Base-by-base conservation (phyloP, 2,113 vertebrate species). In the Hyperopisus bebe region DNA sequence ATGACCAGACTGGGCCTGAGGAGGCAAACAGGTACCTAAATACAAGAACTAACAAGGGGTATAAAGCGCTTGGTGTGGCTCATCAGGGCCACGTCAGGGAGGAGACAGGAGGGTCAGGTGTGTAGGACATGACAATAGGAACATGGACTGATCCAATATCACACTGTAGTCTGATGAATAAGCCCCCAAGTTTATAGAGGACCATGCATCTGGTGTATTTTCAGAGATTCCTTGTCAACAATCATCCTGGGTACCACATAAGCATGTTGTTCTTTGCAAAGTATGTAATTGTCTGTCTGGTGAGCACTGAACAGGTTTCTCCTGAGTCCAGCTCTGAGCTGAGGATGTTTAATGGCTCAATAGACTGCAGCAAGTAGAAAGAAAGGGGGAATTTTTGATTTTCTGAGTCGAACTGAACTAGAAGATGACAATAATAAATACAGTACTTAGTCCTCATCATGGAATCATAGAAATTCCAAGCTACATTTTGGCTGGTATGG, bases 181-280 rank as follows among this genome's bases (percentile, higher is more conserved):
- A 66, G 46, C 21, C 21, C 8, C 39, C 21, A n/a, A 31, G 19
- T 87, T 87, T 87, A 53, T 53, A 55, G n/a, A 55, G 50, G 53
- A 19, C 85, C 50, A 39, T 39, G n/a, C 48, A 55, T 53, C 48
- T 47, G 24, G 50, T 19, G n/a, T 31, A 35, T 39, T 53, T 55
- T 87, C 85, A 51, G 47, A 50, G n/a, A 53, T 19, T 27, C 27
- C 24, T 86, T 39, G 0, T n/a, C 51, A 53, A 55, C 8, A 51
- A 10, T 87, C 0, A 0, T n/a, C 85, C 50, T 55, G 47, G 35
- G 48, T 35, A 55, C 85, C 85, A 53, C 48, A 53, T 50, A 55
- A 53, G 85, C 85, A 42, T 53, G 50, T 87, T 87, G 85, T 53
- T 87, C 50, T 87, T 87, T 86, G n/a, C 21, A 21, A 50, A n/a